Conservation (phyloP, 2,888 invertebrate genomes). For the Scelioninae gen. 2 region DNA sequence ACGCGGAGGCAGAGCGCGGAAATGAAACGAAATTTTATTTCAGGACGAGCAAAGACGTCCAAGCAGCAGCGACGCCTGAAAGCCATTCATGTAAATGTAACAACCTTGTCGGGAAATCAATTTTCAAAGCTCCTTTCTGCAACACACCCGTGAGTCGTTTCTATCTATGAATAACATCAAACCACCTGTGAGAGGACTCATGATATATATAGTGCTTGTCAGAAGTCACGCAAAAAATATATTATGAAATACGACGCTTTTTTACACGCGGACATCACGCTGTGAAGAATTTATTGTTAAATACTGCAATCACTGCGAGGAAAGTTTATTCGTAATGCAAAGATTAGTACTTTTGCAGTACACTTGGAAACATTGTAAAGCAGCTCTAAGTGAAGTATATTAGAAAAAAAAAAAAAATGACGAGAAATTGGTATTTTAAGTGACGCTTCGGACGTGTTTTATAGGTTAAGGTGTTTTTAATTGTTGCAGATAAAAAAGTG, state of each 20-base stretch:
- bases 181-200: conserved; percentile 59
- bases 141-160: conserved; percentile 56
- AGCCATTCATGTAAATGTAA: conserved; percentile 66
- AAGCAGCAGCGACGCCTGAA: conserved; percentile 38
- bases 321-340: too few species aligned
- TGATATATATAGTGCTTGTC: conserved; percentile 51
- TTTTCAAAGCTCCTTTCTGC: conserved; percentile 66
- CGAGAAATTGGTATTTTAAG: too few species aligned
- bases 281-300: too few species aligned
- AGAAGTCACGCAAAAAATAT: conserved; percentile 59
- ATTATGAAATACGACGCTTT: conserved; percentile 49
- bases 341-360: too few species aligned
- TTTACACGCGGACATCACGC: too few species aligned
- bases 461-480: too few species aligned
- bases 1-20: conserved; percentile 10
- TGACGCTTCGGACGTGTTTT: too few species aligned
- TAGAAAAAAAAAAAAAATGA: too few species aligned
- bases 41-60: conserved; percentile 46
- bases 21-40: conserved; percentile 48
- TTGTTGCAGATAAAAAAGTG: too few species aligned
- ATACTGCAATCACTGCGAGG: too few species aligned
- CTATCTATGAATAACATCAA: conserved; percentile 61
- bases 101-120: conserved; percentile 69
- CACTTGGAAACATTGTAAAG: too few species aligned
- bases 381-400: too few species aligned